These are phyloP conservation scores for Semaprochilodus insignis DNA, from an alignment of 2,797 vertebrate species.

Conservation along the genomic window DNA sequence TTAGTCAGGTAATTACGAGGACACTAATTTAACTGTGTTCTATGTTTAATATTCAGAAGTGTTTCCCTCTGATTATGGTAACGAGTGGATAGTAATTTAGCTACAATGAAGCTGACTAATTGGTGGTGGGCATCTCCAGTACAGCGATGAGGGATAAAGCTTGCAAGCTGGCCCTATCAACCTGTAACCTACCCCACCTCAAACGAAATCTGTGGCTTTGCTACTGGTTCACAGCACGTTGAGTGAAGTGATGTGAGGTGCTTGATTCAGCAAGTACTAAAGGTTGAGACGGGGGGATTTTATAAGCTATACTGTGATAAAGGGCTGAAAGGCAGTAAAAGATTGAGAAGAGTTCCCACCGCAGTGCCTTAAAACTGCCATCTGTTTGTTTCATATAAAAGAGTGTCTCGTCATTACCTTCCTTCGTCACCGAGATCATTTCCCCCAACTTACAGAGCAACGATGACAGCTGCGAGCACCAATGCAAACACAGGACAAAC, in stretches of 20 bases:
- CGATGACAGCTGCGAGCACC: neutral
- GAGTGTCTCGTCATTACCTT: neutral
- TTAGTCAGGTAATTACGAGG: no score
- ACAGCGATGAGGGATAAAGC: no score
- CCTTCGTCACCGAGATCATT: neutral
- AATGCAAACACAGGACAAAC: slow-evolving; percentile 24
- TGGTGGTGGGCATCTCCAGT: no score
- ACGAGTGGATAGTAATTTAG: no score
- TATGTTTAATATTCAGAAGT: no score
- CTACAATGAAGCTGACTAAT: no score
- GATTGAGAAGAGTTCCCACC: neutral
- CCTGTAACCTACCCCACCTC: no score
- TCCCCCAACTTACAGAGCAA: neutral
- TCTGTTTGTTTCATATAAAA: neutral
- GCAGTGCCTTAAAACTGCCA: neutral
- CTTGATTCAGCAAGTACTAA: slow-evolving; percentile 10
- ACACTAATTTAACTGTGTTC: no score
- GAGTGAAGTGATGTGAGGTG: neutral
- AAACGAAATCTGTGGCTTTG: no score
- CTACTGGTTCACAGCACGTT: neutral
- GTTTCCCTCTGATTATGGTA: no score
- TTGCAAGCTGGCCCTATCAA: no score
- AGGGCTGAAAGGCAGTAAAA: neutral
- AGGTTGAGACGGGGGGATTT: neutral
- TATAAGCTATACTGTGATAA: slow-evolving; percentile 4